Percentiles rank a stretch among this genome's conserved stretches.
These are phyloP conservation scores for Sebastes minor DNA, from an alignment of 2,797 vertebrate species.

Conservation along the genomic window DNA sequence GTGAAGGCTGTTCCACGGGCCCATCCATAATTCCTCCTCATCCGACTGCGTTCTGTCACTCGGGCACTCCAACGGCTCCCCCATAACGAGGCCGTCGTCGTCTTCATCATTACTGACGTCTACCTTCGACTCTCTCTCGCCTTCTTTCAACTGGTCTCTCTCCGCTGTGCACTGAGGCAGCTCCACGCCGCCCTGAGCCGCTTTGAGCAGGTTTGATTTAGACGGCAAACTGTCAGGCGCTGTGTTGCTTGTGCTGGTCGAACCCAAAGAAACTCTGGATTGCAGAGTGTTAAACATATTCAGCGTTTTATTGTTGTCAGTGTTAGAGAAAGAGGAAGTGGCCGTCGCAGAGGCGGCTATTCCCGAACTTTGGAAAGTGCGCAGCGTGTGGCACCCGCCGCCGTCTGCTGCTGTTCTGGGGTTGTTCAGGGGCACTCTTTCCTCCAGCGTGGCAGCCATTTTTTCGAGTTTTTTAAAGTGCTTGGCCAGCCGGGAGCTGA, in stretches of 20 bases:
- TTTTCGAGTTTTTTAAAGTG: constrained; percentile 96
- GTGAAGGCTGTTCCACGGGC: constrained; percentile 97
- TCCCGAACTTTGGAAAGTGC: constrained; percentile 69
- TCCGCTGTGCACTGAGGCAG: constrained; percentile 55
- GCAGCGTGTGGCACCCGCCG: constrained; percentile 55
- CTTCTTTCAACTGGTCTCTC: constrained; percentile 65
- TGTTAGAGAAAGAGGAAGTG: constrained; percentile 61
- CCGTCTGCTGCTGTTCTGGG: constrained; percentile 24
- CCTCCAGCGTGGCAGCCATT: constrained; percentile 91
- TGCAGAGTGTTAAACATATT: constrained; percentile 84
- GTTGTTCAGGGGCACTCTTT: constrained; percentile 87
- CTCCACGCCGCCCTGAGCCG: constrained; percentile 70
- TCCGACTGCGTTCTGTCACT: constrained; percentile 92
- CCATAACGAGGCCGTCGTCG: constrained; percentile 77
- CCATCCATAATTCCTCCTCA: constrained; percentile 98
- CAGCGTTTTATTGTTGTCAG: constrained; percentile 76
- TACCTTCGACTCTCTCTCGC: constrained; percentile 81
- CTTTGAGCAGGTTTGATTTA: constrained; percentile 71
- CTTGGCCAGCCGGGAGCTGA: constrained; percentile 85
- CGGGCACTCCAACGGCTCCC: constrained; percentile 84
- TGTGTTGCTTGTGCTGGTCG: constrained; percentile 73
- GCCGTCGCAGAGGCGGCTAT: constrained; percentile 60
- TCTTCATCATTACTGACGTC: constrained; percentile 69
- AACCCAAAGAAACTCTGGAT: constrained; percentile 85
- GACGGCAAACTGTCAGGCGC: constrained; percentile 65